Conservation (phyloP, 2,888 invertebrate species). For the Nasonovia ribisnigri region DNA sequence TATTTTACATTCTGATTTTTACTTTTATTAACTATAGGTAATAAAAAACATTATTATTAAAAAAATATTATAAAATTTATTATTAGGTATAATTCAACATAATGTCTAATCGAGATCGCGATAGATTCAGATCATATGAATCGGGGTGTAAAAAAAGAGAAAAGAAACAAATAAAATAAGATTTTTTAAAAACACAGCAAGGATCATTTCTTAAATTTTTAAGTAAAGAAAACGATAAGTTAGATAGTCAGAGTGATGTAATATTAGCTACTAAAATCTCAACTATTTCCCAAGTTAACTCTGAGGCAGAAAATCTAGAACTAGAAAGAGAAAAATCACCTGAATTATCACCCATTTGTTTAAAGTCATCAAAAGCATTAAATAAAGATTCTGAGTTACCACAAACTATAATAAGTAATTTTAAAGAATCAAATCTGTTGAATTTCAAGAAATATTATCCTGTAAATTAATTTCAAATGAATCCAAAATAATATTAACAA, state of each 20-base stretch:
- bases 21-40: too few species aligned
- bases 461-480: neutral
- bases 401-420: too few species aligned
- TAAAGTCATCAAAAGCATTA: neutral
- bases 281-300: neutral
- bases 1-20: too few species aligned
- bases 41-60: too few species aligned
- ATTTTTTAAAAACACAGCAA: neutral
- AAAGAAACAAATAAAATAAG: neutral
- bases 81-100: too few species aligned
- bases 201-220: constrained; percentile 6
- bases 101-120: neutral
- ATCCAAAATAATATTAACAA: neutral
- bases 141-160: constrained; percentile 4
- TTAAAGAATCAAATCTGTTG: too few species aligned
- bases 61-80: too few species aligned
- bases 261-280: neutral
- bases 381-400: too few species aligned
- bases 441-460: too few species aligned
- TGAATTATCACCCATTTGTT: neutral
- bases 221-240: neutral
- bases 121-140: constrained; percentile 2
- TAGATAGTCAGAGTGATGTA: neutral
- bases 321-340: neutral
- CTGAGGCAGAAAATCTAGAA: neutral